phyloP scores from a whole-genome alignment of 2,797 vertebrate genomes.

The Dryobates pubescens region DNA sequence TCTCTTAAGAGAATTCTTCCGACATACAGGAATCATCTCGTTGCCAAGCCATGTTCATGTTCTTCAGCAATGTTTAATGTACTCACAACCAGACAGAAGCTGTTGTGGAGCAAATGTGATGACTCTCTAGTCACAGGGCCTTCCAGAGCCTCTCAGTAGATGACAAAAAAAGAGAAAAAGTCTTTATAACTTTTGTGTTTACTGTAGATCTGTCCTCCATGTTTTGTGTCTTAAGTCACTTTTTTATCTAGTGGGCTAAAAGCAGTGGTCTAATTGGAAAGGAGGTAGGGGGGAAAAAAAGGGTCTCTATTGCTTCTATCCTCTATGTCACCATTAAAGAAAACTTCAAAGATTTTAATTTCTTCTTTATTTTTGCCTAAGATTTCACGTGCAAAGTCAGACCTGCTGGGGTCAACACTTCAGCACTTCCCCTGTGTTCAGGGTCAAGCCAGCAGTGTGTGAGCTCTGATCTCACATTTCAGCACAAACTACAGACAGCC shows the following conservation, averaged over 20 bases:
- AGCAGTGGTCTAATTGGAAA: constrained; percentile 64
- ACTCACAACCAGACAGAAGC: neutral
- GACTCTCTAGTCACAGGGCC: neutral
- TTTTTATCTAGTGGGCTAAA: constrained; percentile 46
- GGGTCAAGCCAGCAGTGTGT: constrained; percentile 66
- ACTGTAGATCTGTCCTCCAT: neutral
- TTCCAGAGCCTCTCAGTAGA: neutral
- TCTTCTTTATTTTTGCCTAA: neutral
- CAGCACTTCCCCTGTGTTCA: constrained; percentile 70
- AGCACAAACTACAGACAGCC: constrained; percentile 58
- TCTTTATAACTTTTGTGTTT: constrained; percentile 6
- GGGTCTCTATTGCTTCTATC: neutral
- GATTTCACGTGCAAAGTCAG: constrained; percentile 68
- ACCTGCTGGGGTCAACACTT: constrained; percentile 72
- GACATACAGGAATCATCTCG: constrained; percentile 20
- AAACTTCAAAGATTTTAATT: constrained; percentile 34
- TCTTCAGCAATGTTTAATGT: neutral
- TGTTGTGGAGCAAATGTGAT: neutral
- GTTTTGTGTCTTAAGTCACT: neutral
- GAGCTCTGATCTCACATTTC: constrained; percentile 50
- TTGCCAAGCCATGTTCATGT: neutral
- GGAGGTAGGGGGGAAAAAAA: neutral
- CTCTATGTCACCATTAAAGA: constrained; percentile 61
- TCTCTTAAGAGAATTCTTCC: constrained; percentile 33
- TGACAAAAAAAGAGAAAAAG: neutral